Evolutionary conservation across 2,113 vertebrate species (phyloP).

Genomic region (Oplegnathus fasciatus): DNA sequence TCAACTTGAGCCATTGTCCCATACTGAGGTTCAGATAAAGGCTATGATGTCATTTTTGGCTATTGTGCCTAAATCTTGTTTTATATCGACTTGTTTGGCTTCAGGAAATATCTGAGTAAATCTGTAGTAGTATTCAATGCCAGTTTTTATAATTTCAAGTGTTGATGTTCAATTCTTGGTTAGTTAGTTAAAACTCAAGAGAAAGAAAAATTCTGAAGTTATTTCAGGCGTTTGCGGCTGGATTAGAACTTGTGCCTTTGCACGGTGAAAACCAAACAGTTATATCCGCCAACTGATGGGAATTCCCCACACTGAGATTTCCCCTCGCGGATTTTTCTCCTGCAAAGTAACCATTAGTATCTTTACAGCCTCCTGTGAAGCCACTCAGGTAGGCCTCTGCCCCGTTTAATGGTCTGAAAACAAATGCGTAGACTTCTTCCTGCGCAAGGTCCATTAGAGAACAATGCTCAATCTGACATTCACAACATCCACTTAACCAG

Average conservation of each 20-base stretch:
- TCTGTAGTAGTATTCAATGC: background rate
- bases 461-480: constrained; percentile 72
- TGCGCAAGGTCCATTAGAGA: constrained; percentile 71
- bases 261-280: background rate
- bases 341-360: constrained; percentile 38
- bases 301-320: background rate
- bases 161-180: background rate
- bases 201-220: background rate
- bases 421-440: constrained; percentile 35
- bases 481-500: constrained; percentile 71
- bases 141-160: background rate
- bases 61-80: background rate
- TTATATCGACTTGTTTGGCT: constrained; percentile 5
- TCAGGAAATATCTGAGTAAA: background rate
- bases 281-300: background rate
- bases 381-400: constrained; percentile 50
- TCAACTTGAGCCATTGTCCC: constrained; percentile 4
- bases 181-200: background rate
- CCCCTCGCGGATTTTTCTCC: background rate
- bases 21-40: constrained; percentile 4
- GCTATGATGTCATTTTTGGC: background rate
- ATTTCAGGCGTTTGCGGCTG: background rate
- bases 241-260: background rate
- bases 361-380: constrained; percentile 50
- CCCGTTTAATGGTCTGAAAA: constrained; percentile 73